Base-by-base conservation (phyloP, 2,797 vertebrate genomes). In the Lemur catta region DNA sequence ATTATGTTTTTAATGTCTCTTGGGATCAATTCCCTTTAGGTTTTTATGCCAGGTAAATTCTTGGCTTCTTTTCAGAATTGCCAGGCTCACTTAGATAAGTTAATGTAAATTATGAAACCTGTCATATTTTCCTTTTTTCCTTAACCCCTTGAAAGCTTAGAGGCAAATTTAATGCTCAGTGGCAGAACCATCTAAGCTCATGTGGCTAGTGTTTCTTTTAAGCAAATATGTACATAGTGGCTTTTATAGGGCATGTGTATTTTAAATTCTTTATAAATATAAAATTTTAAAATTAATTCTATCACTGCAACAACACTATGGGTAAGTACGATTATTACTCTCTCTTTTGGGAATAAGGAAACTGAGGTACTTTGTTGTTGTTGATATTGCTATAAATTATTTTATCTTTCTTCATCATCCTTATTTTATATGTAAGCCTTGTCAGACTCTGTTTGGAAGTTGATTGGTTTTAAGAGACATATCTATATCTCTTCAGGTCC, bases 11-110 rank as follows among this genome's bases (percentile, higher is more conserved):
- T 79, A 71, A 85, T 74, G 43, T 69, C 69, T 55, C 38, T 57
- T 67, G 75, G 14, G 12, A 55, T 79, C 48, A 79, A 75, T 63
- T 90, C 43, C 35, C 17, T 86, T n/a, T 46, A 65, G 41, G 15
- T 20, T 93, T 85, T 79, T 12, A 15, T 63, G 43, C 69, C 57
- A 59, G 9, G 18, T 52, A 86, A 80, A 86, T 78, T 74, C 48
- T 63, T 84, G 74, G n/a, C 38, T 86, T 26, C 69, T 59, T 85
- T 81, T 88, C 67, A 84, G 35, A 87, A 95, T 85, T 86, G 92
- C 63, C 78, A 92, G 75, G 48, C 33, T 91, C 41, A 46, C 41
- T 93, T 94, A 57, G 28, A 82, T 74, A 46, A 67, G 41, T 41
- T 35, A 59, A 52, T 41, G 17, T 71, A 63, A 90, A 74, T 87